Percentiles rank a stretch among this genome's conserved stretches.
Conservation (phyloP, 2,888 invertebrate species). For the Gastrophysa polygoni region DNA sequence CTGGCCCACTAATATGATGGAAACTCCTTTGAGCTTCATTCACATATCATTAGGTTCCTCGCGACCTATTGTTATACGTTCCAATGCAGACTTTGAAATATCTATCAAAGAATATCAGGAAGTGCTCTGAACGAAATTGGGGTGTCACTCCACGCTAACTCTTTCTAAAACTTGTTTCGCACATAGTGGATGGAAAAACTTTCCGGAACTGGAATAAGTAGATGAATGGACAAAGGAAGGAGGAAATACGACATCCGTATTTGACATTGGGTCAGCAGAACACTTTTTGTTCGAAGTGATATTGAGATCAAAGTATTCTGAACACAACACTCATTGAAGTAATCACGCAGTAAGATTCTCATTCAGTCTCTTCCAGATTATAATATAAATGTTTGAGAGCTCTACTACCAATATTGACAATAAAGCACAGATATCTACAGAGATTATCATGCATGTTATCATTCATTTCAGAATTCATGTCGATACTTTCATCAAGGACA, state of each 20-base stretch:
- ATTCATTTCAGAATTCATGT: no score
- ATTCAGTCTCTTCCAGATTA: no score
- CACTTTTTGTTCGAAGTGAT: no score
- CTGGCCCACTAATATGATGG: background rate
- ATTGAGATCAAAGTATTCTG: no score
- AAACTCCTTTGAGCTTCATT: background rate
- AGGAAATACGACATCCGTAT: conserved; percentile 5
- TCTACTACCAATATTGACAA: no score
- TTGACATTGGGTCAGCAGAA: no score
- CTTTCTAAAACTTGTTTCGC: background rate
- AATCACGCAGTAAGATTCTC: no score
- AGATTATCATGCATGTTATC: no score
- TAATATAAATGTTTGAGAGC: no score
- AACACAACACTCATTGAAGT: no score
- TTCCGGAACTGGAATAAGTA: background rate
- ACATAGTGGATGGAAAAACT: background rate
- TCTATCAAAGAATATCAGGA: background rate
- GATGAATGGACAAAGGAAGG: background rate
- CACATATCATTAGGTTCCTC: background rate
- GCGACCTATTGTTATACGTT: background rate
- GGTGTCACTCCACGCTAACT: background rate
- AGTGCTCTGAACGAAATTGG: background rate
- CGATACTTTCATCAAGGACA: no score
- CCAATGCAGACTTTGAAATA: background rate
- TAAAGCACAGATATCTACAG: no score